phyloP scores from a whole-genome alignment of 1,140 invertebrate genomes.

The Nasonia giraulti region DNA sequence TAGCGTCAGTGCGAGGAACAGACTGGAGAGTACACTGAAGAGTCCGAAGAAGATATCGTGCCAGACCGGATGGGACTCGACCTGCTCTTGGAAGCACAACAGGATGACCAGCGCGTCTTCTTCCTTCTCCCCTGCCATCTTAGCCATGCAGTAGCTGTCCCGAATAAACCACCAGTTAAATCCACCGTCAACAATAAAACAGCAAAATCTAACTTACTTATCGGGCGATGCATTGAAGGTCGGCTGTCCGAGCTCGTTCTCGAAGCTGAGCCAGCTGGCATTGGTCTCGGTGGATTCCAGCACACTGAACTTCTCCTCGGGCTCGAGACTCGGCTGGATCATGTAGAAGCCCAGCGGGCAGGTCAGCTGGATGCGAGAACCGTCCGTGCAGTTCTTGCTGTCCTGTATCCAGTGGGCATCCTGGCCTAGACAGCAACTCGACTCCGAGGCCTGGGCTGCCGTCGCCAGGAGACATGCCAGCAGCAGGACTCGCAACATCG shows the following conservation, averaged over 20 bases:
- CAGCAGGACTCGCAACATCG: neutral
- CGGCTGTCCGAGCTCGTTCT: neutral
- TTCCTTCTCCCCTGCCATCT: neutral
- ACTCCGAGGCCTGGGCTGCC: neutral
- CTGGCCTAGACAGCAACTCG: slow-evolving; percentile 37
- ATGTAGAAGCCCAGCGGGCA: slow-evolving; percentile 53
- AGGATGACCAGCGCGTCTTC: slow-evolving; percentile 54
- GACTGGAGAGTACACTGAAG: slow-evolving; percentile 75
- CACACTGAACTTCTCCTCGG: slow-evolving; percentile 50
- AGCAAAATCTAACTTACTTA: slow-evolving; percentile 47
- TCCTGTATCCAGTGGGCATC: slow-evolving; percentile 49
- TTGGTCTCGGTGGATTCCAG: neutral
- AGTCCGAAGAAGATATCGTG: slow-evolving; percentile 68
- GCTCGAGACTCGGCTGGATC: slow-evolving; percentile 33
- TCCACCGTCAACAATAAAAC: neutral
- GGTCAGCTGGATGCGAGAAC: slow-evolving; percentile 47
- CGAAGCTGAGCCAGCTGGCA: slow-evolving; percentile 31
- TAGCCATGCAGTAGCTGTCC: slow-evolving; percentile 73
- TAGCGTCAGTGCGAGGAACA: slow-evolving; percentile 77
- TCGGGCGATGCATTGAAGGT: slow-evolving; percentile 26
- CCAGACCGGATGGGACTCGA: slow-evolving; percentile 46
- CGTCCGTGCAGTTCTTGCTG: slow-evolving; percentile 58
- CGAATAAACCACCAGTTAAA: neutral
- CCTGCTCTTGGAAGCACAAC: slow-evolving; percentile 72
- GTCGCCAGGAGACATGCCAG: neutral